phyloP scores from a whole-genome alignment of 2,113 vertebrate species.

The Larimichthys crocea region DNA sequence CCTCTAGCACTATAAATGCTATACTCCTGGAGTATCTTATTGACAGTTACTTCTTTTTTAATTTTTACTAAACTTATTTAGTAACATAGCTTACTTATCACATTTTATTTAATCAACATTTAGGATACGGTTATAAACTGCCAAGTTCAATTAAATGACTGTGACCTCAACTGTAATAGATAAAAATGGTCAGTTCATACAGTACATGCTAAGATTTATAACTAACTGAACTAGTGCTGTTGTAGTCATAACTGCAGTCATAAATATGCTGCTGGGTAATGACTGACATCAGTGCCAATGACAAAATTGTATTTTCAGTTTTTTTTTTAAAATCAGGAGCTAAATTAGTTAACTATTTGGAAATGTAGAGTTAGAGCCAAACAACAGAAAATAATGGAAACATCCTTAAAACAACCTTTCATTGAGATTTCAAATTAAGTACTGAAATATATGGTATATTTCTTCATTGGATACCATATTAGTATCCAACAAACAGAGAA shows the following conservation, averaged over 20 bases:
- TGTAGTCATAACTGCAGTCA: not conserved
- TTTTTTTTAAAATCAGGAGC: not conserved
- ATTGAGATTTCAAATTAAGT: not conserved
- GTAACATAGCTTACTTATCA: not conserved
- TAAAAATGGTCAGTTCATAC: not conserved
- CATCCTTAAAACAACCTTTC: not conserved
- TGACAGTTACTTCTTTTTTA: not conserved
- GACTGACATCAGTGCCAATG: not conserved
- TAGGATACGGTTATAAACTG: not conserved
- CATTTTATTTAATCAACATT: not conserved
- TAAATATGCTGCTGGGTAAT: not conserved
- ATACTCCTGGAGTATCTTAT: not conserved
- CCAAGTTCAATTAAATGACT: not conserved
- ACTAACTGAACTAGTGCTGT: not conserved
- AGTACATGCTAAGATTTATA: not conserved
- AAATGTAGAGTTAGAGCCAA: not conserved
- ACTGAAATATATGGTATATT: conserved; percentile 24
- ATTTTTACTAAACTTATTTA: not conserved
- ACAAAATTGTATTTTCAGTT: not conserved
- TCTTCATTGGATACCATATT: not conserved
- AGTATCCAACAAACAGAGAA: not conserved
- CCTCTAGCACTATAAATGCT: not conserved
- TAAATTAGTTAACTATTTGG: not conserved
- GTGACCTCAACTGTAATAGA: not conserved
- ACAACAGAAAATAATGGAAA: conserved; percentile 6